Conservation (phyloP, 2,888 invertebrate genomes). For the Adineta ricciae region DNA sequence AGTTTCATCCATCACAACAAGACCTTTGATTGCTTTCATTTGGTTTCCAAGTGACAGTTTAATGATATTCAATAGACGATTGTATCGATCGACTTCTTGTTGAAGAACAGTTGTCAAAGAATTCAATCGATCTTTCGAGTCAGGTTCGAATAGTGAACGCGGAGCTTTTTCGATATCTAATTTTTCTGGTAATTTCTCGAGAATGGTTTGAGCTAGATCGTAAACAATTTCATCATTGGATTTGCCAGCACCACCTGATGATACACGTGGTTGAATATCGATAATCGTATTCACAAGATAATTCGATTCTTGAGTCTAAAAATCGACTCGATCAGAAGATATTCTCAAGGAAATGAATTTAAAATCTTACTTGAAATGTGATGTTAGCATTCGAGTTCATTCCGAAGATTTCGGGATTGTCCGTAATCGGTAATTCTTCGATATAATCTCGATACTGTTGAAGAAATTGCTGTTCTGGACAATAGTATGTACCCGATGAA, state of each 20-base stretch:
- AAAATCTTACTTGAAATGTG: slow-evolving; percentile 61
- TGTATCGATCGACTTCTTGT: slow-evolving; percentile 52
- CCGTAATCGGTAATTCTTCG: slow-evolving; percentile 65
- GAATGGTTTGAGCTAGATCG: slow-evolving; percentile 65
- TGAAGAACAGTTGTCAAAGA: slow-evolving; percentile 55
- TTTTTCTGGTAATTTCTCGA: slow-evolving; percentile 55
- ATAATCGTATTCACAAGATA: slow-evolving; percentile 65
- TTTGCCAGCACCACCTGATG: slow-evolving; percentile 56
- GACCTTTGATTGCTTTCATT: slow-evolving; percentile 77
- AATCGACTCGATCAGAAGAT: not conserved
- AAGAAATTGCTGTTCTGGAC: slow-evolving; percentile 59
- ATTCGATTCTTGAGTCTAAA: slow-evolving; percentile 67
- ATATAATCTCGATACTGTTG: slow-evolving; percentile 62
- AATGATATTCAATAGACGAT: slow-evolving; percentile 49
- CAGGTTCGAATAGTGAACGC: slow-evolving; percentile 58
- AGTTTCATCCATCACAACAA: slow-evolving; percentile 81
- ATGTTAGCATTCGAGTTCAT: slow-evolving; percentile 71
- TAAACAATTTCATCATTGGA: slow-evolving; percentile 68
- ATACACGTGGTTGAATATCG: slow-evolving; percentile 65
- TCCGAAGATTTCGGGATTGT: slow-evolving; percentile 73
- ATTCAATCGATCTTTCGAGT: slow-evolving; percentile 62
- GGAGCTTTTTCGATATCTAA: slow-evolving; percentile 61
- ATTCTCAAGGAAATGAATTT: not conserved
- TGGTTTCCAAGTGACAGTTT: slow-evolving; percentile 63
- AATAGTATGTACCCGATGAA: slow-evolving; percentile 61